Evolutionary conservation across 2,113 vertebrate species (phyloP).

Genomic region (Tonatia bakeri): DNA sequence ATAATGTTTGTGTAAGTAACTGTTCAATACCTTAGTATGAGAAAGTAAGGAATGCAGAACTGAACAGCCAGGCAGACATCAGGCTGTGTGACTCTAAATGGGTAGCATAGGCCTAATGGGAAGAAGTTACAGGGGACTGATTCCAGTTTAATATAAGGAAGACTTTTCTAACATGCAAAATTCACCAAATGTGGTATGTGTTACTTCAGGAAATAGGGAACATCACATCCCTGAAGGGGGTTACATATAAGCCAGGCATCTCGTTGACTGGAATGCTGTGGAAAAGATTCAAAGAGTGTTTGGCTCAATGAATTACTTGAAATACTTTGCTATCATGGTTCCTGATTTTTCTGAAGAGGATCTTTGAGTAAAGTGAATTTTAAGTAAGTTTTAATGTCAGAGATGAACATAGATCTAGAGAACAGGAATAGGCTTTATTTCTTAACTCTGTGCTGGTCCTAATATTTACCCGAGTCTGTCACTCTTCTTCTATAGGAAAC

Average conservation of each 20-base stretch:
- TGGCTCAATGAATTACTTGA: neutral
- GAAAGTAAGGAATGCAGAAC: neutral
- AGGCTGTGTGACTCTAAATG: neutral
- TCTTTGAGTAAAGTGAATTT: conserved; percentile 9
- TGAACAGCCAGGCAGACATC: neutral
- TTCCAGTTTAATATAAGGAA: neutral
- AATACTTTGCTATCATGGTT: neutral
- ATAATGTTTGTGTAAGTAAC: neutral
- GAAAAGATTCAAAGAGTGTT: neutral
- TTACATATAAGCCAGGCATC: neutral
- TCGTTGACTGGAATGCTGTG: neutral
- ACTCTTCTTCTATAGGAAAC: neutral
- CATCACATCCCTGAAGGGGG: neutral
- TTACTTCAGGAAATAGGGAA: neutral
- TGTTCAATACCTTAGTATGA: neutral
- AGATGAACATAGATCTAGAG: neutral
- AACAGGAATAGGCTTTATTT: neutral
- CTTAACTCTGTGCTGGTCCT: neutral
- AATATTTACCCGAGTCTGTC: conserved; percentile 25
- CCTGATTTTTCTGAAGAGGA: conserved; percentile 22
- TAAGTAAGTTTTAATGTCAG: neutral
- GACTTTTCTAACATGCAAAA: neutral
- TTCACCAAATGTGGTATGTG: neutral
- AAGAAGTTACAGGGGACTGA: neutral
- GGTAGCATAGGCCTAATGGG: neutral